Conservation (phyloP, 2,113 vertebrate species). For the Andinoacara biseriatus region DNA sequence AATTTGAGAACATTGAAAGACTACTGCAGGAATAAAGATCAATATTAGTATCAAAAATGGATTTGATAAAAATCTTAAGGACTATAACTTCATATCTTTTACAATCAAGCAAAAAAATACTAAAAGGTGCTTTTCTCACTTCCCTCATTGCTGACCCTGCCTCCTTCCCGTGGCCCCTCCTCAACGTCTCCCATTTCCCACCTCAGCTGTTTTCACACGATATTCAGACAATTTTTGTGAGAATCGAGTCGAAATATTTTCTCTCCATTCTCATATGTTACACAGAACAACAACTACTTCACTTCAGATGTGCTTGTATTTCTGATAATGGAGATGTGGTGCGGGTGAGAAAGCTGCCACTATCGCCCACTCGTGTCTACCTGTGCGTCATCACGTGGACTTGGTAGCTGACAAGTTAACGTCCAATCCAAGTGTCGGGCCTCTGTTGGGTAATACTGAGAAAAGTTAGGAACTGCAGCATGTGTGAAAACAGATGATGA, state of each 20-base stretch:
- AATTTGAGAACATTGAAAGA: background rate
- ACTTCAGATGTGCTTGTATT: background rate
- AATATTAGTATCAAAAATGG: background rate
- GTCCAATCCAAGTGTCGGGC: background rate
- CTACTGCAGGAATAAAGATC: background rate
- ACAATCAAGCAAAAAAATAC: slow-evolving; percentile 3
- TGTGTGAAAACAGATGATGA: background rate
- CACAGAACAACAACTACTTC: background rate
- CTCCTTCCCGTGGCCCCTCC: slow-evolving; percentile 15
- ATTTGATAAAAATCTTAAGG: slow-evolving; percentile 2
- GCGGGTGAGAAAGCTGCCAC: background rate
- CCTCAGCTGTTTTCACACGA: background rate
- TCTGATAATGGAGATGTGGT: background rate
- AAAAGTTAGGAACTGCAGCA: background rate
- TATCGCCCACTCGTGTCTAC: background rate
- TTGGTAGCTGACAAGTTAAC: background rate
- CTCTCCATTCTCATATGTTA: background rate
- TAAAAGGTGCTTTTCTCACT: slow-evolving; percentile 18
- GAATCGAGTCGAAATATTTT: background rate
- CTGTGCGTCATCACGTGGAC: background rate
- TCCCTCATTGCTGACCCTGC: slow-evolving; percentile 3
- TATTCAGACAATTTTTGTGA: background rate
- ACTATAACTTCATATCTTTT: background rate
- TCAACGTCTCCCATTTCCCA: background rate
- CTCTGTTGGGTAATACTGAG: background rate